phyloP scores from a whole-genome alignment of 2,888 invertebrate species.

The Pandemis cinnamomeana region DNA sequence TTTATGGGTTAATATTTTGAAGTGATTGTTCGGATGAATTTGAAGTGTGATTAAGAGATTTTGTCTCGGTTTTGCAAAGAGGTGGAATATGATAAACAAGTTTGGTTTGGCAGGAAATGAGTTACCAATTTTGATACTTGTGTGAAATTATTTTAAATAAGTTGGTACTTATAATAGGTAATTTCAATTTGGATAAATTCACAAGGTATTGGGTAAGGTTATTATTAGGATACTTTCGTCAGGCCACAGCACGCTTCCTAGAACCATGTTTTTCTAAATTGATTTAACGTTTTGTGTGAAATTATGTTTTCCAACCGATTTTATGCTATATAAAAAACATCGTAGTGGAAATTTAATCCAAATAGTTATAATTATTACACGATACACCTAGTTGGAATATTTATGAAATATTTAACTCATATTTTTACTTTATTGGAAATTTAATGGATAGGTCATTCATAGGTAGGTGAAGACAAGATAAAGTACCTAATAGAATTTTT shows the following conservation, averaged over 20 bases:
- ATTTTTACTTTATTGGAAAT: no score
- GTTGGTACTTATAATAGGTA: no score
- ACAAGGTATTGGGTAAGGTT: background rate
- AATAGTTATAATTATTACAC: background rate
- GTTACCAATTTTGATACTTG: no score
- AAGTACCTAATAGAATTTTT: no score
- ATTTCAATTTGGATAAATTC: no score
- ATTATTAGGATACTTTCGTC: background rate
- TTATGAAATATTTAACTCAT: no score
- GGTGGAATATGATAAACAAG: background rate
- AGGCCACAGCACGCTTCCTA: conserved; percentile 35
- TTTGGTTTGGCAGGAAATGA: background rate
- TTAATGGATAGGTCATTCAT: no score
- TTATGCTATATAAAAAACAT: conserved; percentile 9
- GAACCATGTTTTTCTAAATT: conserved; percentile 31
- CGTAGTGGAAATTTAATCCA: background rate
- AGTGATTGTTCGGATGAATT: background rate
- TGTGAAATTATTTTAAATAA: no score
- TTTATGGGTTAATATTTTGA: background rate
- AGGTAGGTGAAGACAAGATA: no score
- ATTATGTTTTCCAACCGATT: conserved; percentile 41
- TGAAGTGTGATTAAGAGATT: background rate
- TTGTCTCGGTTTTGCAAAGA: background rate
- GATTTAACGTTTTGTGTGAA: conserved; percentile 33
- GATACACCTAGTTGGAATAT: background rate